Base-by-base conservation (phyloP, 2,888 invertebrate species). In the Nezara viridula region DNA sequence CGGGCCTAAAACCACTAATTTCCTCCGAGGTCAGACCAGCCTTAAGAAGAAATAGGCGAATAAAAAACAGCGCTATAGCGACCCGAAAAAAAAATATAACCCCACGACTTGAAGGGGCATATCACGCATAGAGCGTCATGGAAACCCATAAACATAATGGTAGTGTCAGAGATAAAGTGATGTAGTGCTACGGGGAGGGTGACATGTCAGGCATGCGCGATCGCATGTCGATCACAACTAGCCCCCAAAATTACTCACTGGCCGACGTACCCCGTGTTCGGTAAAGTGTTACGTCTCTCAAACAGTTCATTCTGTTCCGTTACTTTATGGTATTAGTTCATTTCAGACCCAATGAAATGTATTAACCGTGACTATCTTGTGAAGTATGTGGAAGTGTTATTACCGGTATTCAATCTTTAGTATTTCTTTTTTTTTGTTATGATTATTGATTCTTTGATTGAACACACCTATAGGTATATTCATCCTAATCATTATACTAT, bases 151-250 rank as follows among this genome's bases (percentile, higher is more conserved):
- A 81, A 47, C 81, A 47, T 81, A 81, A 81, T 81, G 81, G 81
- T 81, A 44, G 44, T 81, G 86, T 37, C 86, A 55, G 52, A 86
- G 50, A 55, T 55, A 86, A 55, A 37, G 86, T 86, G 86, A 86
- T 86, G 86, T 86, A 86, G 86, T 86, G 55, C 47, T 7, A 86
- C 86, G 50, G 86, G 32, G 86, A n/a, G 52, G 86, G 60, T 86
- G 86, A 86, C 86, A 86, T 86, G 86, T 47, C 60, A 60, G 60
- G 27, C 60, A 60, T 60, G 60, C 60, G 60, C 60, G 10, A 27
- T 60, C 66, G 81, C 81, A 81, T 81, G 81, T 81, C 40, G n/a
- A 40, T 47, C 44, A 81, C 24, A 40, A 47, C 81, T 44, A 47
- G 24, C 81, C 10, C 44, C 44, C n/a, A 16, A 81, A 81, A 81